A percentile compares a stretch with the other conserved stretches of the same genome.
phyloP scores from a whole-genome alignment of 2,797 vertebrate genomes.

The Lepus oiostolus region DNA sequence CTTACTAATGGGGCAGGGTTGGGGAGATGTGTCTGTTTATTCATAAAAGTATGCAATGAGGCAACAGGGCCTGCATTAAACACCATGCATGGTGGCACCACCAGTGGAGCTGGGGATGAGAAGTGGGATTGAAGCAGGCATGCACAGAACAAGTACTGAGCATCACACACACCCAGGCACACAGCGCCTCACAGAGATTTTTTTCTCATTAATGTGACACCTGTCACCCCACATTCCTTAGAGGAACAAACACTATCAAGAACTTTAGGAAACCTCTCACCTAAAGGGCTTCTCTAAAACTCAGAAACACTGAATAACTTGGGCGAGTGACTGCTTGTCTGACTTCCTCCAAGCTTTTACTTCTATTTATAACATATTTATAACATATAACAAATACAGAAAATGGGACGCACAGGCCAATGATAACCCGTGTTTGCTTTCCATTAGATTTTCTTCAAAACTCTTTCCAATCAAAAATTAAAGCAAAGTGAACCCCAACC shows the following conservation, averaged over 20 bases:
- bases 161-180: background rate
- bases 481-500: background rate
- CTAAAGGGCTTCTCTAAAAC: background rate
- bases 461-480: constrained; percentile 14
- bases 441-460: background rate
- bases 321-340: background rate
- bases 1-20: background rate
- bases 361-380: constrained; percentile 30
- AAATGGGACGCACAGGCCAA: background rate
- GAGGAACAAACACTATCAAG: background rate
- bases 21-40: background rate
- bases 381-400: background rate
- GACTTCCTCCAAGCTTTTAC: background rate
- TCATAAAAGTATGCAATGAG: background rate
- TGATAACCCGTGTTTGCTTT: background rate
- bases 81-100: background rate
- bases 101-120: background rate
- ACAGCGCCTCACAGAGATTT: background rate
- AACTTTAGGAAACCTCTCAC: background rate
- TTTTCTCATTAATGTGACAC: background rate
- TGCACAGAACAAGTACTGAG: background rate
- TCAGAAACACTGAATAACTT: background rate
- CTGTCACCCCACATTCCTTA: background rate
- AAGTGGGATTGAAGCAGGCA: background rate
- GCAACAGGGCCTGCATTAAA: background rate